Evolutionary conservation across 2,888 invertebrate genomes (phyloP).

Genomic region (Hoplodrina ambigua): DNA sequence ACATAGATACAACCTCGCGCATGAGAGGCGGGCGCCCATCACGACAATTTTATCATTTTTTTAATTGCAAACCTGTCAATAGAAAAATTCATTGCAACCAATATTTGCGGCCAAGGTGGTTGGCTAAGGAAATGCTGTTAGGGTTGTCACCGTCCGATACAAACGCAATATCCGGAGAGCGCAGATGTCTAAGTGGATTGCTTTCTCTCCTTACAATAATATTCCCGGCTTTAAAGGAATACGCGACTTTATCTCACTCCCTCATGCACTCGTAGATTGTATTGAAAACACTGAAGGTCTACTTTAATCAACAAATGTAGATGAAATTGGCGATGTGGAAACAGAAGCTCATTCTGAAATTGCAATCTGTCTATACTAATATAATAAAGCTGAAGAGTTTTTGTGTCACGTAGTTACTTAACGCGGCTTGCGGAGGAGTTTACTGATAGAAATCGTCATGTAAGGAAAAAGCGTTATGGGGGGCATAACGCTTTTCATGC

Average conservation of each 20-base stretch:
- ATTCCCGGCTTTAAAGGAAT: conserved; percentile 45
- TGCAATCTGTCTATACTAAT: not conserved
- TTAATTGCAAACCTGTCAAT: not conserved
- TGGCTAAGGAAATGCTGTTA: conserved; percentile 30
- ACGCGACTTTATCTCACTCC: conserved; percentile 30
- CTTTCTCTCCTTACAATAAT: conserved; percentile 49
- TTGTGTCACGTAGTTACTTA: too few relatives aligned
- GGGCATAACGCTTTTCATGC: too few relatives aligned
- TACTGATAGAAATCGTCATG: too few relatives aligned
- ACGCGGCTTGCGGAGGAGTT: too few relatives aligned
- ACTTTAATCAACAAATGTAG: conserved; percentile 55
- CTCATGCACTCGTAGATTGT: conserved; percentile 50
- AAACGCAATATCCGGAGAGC: conserved; percentile 58
- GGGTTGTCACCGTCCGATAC: conserved; percentile 50
- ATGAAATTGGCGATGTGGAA: not conserved
- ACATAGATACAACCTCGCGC: too few relatives aligned
- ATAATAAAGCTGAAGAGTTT: too few relatives aligned
- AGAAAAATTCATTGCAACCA: not conserved
- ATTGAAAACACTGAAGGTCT: conserved; percentile 42
- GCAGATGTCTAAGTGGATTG: conserved; percentile 62
- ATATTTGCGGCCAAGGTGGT: conserved; percentile 25
- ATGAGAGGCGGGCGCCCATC: too few relatives aligned
- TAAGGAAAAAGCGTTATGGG: too few relatives aligned
- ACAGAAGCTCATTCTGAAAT: conserved; percentile 4
- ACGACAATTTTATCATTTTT: too few relatives aligned